A percentile compares a stretch with the other conserved stretches of the same genome.
Conservation (phyloP, 2,113 vertebrate species). For the human region DNA sequence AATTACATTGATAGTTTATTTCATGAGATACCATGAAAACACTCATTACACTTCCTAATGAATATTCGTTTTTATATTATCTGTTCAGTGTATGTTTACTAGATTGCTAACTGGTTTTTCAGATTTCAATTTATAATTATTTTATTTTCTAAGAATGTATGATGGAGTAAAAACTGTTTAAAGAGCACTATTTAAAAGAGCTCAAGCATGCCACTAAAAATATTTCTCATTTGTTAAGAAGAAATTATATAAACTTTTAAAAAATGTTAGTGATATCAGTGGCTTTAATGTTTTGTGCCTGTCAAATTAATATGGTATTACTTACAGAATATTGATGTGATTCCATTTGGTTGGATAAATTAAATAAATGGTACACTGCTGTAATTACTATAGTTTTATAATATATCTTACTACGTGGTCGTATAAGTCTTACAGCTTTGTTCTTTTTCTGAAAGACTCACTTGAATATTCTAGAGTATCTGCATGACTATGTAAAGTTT, state of each 20-base stretch:
- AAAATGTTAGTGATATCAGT: background rate
- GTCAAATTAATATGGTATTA: background rate
- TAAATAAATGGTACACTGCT: background rate
- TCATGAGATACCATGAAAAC: background rate
- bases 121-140: background rate
- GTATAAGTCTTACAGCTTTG: background rate
- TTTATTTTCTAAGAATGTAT: constrained; percentile 1
- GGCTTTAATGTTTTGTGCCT: background rate
- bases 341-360: background rate
- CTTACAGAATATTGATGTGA: background rate
- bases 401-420: background rate
- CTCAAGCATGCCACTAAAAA: background rate
- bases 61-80: background rate
- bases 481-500: background rate
- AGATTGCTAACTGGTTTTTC: background rate
- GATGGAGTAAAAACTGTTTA: background rate
- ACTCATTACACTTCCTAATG: too few species aligned
- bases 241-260: background rate
- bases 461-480: background rate
- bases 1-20: background rate
- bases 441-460: background rate
- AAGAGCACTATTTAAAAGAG: background rate
- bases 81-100: background rate
- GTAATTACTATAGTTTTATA: background rate
- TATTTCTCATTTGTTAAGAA: background rate